phyloP scores from a whole-genome alignment of 92 coral and sea anemone species.

The Metridium senile region DNA sequence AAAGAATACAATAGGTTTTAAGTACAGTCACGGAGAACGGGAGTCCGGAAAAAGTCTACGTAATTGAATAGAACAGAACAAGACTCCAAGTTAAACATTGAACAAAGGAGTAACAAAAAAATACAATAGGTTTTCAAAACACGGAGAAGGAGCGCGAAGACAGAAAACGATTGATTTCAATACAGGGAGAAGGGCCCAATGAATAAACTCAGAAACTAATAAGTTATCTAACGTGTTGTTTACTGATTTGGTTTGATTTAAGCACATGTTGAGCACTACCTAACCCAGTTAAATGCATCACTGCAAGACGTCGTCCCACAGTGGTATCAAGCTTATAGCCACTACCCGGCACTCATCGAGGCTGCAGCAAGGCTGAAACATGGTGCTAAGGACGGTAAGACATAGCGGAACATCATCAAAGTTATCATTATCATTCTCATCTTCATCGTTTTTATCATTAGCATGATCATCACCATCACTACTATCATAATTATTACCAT shows the following conservation, averaged over 20 bases:
- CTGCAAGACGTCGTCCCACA: slow-evolving; percentile 20
- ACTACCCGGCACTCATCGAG: slow-evolving; percentile 38
- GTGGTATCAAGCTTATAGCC: slow-evolving; percentile 48
- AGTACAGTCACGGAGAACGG: too few species aligned
- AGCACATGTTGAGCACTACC: slow-evolving; percentile 7
- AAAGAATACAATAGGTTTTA: too few species aligned
- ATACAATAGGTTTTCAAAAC: too few species aligned
- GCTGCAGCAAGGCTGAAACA: slow-evolving; percentile 34
- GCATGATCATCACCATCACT: neutral
- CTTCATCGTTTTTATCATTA: neutral
- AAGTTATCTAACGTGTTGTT: too few species aligned
- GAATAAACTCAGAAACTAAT: too few species aligned
- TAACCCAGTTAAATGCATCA: slow-evolving; percentile 41
- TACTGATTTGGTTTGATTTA: neutral
- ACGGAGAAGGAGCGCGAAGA: too few species aligned
- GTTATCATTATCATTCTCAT: neutral
- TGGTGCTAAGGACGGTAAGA: slow-evolving; percentile 42
- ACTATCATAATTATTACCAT: neutral
- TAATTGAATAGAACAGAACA: too few species aligned
- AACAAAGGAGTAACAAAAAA: too few species aligned
- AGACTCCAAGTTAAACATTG: too few species aligned
- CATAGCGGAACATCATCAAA: neutral
- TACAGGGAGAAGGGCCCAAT: too few species aligned
- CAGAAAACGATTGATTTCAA: too few species aligned
- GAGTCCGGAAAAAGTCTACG: too few species aligned